Conservation (phyloP, 2,888 invertebrate species). For the Ophonus ardosiacus region DNA sequence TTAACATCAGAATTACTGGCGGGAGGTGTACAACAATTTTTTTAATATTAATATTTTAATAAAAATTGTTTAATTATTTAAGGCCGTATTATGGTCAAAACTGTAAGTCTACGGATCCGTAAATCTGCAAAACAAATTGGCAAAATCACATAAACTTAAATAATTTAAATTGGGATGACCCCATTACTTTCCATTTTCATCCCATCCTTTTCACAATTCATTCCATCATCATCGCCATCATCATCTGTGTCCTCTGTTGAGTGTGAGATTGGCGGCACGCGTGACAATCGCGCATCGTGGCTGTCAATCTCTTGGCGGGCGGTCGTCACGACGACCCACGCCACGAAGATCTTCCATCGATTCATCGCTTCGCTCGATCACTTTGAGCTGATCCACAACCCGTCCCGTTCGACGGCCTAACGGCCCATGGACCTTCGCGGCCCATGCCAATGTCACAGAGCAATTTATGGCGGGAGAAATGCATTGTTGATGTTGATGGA, state of each 20-base stretch:
- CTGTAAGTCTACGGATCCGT: too few species aligned
- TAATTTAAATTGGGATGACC: too few species aligned
- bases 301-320: slow-evolving; percentile 60
- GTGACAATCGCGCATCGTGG: slow-evolving; percentile 49
- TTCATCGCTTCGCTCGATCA: background rate
- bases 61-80: too few species aligned
- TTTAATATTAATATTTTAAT: too few species aligned
- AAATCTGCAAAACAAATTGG: too few species aligned
- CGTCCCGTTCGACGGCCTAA: slow-evolving; percentile 22
- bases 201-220: too few species aligned
- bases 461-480: background rate
- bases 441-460: background rate
- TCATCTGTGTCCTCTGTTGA: background rate
- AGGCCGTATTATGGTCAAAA: too few species aligned
- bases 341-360: slow-evolving; percentile 29
- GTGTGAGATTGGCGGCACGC: slow-evolving; percentile 44
- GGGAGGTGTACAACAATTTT: too few species aligned
- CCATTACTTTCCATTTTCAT: too few species aligned
- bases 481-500: background rate
- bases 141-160: too few species aligned
- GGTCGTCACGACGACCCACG: slow-evolving; percentile 49
- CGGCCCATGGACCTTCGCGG: background rate
- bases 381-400: slow-evolving; percentile 12
- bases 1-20: too few species aligned
- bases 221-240: too few species aligned